Base-by-base conservation (phyloP, 2,888 invertebrate genomes). In the Gerris lacustris region DNA sequence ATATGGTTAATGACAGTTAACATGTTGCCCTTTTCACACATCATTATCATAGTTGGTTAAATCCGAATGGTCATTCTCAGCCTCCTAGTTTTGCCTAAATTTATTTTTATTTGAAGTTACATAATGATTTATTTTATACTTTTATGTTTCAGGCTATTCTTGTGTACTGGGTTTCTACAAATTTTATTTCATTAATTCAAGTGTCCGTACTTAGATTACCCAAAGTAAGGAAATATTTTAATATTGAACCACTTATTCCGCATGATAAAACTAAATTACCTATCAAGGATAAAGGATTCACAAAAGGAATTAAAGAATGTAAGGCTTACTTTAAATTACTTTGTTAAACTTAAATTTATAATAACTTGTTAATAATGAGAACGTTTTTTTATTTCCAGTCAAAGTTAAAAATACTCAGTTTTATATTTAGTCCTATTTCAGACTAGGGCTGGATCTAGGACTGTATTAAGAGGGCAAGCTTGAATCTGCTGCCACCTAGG, bases 91-190 rank as follows among this genome's bases (percentile, higher is more conserved):
- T 31, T 31, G 31, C 31, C 31, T 31, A 31, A 31, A 2, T 31
- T 31, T 31, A 31, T 31, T 31, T 31, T 2, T 31, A 31, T 31
- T 31, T 31, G 31, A 31, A 31, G 31, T 31, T 31, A 4, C 31
- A 31, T 31, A 31, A 31, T 31, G 31, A 31, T n/a, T 62, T 15
- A 62, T 62, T 15, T n/a, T 5, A n/a, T 62, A 15, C 1, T 63
- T 17, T 68, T 69, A 68, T 70, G 63, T 75, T 77, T 74, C 73
- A 84, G 85, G 94, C 91, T 0, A 88, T 97, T 78, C 83, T 94
- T 66, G 88, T 90, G 47, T 97, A 97, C 79, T 97, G 96, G 96
- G 85, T 87, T 17, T 87, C 92, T 44, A 90, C 89, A 76, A 97
- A 97, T 80, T 85, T 91, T 67, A 87, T 95, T 74, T 94, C 95